Conservation (phyloP, 2,113 vertebrate genomes). For the Triplophysa rosa region DNA sequence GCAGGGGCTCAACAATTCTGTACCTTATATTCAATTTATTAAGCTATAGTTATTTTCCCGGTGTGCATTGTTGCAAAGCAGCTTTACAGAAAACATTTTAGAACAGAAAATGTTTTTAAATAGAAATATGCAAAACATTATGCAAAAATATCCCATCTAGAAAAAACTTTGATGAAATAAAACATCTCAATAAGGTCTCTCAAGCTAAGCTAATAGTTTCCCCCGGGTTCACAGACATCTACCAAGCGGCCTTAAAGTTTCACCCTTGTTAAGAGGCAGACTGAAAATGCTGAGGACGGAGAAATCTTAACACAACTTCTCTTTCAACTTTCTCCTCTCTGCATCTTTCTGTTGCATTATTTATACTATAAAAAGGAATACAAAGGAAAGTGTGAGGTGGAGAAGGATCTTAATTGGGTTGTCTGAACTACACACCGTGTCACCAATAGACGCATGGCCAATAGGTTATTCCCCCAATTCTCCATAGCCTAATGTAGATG, state of each 20-base stretch:
- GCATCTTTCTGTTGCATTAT: conserved; percentile 35
- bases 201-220: neutral
- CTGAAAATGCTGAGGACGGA: conserved; percentile 2
- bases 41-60: too few relatives aligned
- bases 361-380: conserved; percentile 27
- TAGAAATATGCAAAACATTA: too few relatives aligned
- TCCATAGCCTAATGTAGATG: conserved; percentile 49
- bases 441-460: neutral
- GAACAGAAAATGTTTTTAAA: too few relatives aligned
- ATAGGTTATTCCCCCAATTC: conserved; percentile 24
- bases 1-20: neutral
- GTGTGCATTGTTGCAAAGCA: too few relatives aligned
- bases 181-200: too few relatives aligned
- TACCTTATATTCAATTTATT: neutral
- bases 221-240: neutral
- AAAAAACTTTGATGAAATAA: too few relatives aligned
- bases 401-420: conserved; percentile 47
- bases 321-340: conserved; percentile 26
- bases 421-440: neutral
- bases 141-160: too few relatives aligned
- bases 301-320: neutral
- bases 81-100: too few relatives aligned
- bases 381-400: neutral
- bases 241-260: neutral
- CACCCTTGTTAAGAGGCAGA: neutral